phyloP scores from a whole-genome alignment of 2,797 vertebrate species.

The Coranthus polyacanthus region DNA sequence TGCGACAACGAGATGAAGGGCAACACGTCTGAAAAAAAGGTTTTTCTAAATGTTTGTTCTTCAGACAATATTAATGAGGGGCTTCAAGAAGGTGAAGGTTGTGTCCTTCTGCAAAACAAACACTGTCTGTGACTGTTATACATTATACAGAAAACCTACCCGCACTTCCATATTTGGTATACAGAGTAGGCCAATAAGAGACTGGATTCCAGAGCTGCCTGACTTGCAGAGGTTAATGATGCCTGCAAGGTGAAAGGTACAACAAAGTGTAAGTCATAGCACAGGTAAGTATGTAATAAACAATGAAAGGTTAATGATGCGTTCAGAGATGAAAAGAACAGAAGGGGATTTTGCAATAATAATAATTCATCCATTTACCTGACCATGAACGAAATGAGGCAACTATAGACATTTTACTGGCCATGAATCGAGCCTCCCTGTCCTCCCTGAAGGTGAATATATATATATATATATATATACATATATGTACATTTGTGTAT shows the following conservation, averaged over 20 bases:
- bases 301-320: slow-evolving; percentile 1
- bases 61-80: not conserved
- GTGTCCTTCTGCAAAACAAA: slow-evolving; percentile 17
- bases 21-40: no score
- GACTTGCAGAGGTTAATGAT: slow-evolving; percentile 95
- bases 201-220: slow-evolving; percentile 93
- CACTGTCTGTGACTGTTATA: not conserved
- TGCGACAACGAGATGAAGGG: no score
- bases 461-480: not conserved
- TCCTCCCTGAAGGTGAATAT: slow-evolving; percentile 85
- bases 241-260: slow-evolving; percentile 75
- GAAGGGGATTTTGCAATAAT: not conserved
- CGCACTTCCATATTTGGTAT: slow-evolving; percentile 96
- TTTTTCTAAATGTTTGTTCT: no score
- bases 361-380: slow-evolving; percentile 78
- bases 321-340: not conserved
- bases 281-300: not conserved
- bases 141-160: slow-evolving; percentile 79
- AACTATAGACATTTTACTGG: slow-evolving; percentile 94
- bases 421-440: slow-evolving; percentile 90
- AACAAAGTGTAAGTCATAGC: not conserved
- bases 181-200: slow-evolving; percentile 92
- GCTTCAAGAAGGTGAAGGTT: not conserved
- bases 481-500: no score
- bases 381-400: slow-evolving; percentile 95